Percentiles rank a stretch among this genome's conserved stretches.
phyloP scores from a whole-genome alignment of 2,888 invertebrate genomes.

The Cepaea hortensis region DNA sequence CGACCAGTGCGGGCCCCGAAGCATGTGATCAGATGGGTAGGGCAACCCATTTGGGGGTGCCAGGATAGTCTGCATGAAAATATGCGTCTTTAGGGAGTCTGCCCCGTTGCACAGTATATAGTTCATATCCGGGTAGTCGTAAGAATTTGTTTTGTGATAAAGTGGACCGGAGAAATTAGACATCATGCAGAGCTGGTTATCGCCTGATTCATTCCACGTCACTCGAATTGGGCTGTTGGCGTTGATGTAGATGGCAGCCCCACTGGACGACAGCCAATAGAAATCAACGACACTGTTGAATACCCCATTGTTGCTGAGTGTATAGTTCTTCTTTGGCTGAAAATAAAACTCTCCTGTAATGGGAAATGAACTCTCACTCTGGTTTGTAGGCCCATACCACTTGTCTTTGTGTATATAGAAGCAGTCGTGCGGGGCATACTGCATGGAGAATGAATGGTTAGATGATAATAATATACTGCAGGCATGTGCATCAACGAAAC shows the following conservation, averaged over 20 bases:
- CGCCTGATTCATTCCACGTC: constrained; percentile 82
- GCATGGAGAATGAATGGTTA: not conserved
- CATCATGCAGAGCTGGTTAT: constrained; percentile 60
- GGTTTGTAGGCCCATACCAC: constrained; percentile 70
- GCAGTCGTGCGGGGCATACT: constrained; percentile 86
- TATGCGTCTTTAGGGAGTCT: constrained; percentile 69
- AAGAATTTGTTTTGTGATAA: constrained; percentile 50
- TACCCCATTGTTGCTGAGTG: constrained; percentile 59
- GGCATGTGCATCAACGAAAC: not conserved
- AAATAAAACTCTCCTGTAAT: constrained; percentile 59
- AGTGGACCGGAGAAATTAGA: constrained; percentile 60
- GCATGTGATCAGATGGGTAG: constrained; percentile 79
- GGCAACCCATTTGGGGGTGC: not conserved
- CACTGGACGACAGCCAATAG: constrained; percentile 83
- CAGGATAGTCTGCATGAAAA: constrained; percentile 38
- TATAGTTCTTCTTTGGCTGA: constrained; percentile 56
- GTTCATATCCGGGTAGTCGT: constrained; percentile 61
- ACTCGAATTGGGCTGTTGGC: constrained; percentile 85
- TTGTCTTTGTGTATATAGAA: constrained; percentile 77
- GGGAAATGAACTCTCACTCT: constrained; percentile 59
- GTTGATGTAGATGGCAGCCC: constrained; percentile 82
- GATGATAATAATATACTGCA: not conserved
- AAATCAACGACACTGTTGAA: constrained; percentile 71
- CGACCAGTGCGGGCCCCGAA: constrained; percentile 89
- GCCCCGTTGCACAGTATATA: constrained; percentile 83